Evolutionary conservation across 2,888 invertebrate species (phyloP).

Genomic region (Priocnemis perturbator): DNA sequence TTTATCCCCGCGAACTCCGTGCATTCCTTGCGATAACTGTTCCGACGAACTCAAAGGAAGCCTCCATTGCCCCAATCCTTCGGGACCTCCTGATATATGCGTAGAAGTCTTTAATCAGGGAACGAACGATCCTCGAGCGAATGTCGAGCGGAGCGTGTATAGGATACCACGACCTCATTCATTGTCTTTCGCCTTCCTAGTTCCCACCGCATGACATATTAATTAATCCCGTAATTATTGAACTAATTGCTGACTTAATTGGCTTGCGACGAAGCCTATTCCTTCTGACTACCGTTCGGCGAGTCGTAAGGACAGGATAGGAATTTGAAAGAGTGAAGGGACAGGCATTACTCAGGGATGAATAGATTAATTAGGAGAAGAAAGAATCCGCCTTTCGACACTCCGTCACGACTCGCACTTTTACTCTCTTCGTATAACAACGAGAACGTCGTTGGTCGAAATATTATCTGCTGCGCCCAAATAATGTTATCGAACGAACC

Average conservation of each 20-base stretch:
- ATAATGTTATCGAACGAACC: not conserved
- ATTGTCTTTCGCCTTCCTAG: slow-evolving; percentile 7
- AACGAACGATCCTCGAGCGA: too few species aligned
- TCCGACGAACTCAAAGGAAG: slow-evolving; percentile 35
- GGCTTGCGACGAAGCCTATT: slow-evolving; percentile 41
- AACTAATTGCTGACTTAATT: slow-evolving; percentile 68
- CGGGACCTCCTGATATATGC: slow-evolving; percentile 9
- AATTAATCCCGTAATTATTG: slow-evolving; percentile 65
- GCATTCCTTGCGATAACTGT: too few species aligned
- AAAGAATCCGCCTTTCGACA: too few species aligned
- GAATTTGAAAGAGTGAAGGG: slow-evolving; percentile 13
- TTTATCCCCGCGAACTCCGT: too few species aligned
- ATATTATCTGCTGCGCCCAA: too few species aligned
- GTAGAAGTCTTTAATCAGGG: not conserved
- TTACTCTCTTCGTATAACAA: too few species aligned
- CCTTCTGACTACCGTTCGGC: slow-evolving; percentile 11
- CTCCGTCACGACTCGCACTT: too few species aligned
- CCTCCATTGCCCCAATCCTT: slow-evolving; percentile 31
- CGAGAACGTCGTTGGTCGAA: too few species aligned
- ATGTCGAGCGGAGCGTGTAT: too few species aligned
- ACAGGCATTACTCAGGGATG: not conserved
- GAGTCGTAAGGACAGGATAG: not conserved
- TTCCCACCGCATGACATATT: slow-evolving; percentile 52
- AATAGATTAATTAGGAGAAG: not conserved
- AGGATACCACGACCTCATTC: too few species aligned